Evolutionary conservation across 2,888 invertebrate genomes (phyloP), one percentile per base, ranked within the genome.

Genomic region (Philereme vetulata): DNA sequence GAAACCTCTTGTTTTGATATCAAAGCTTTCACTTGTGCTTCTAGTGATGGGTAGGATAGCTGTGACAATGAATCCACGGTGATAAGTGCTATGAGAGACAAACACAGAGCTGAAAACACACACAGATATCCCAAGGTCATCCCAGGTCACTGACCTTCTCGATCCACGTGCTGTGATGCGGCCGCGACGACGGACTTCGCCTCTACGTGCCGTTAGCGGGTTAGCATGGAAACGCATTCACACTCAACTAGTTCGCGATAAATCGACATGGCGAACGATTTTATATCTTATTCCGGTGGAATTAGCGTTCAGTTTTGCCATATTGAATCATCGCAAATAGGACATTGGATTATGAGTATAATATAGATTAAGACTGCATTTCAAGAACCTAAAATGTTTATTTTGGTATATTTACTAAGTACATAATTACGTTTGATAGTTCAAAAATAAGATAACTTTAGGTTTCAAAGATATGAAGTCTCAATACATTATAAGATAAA

Each of bases 111-210:
- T 62, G 69, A 67, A 72, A 67, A 71, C 67, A 72, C 56, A 67
- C 66, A 66, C 49, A 46, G 33, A 38, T 58, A 58, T 60, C 75
- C 74, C 70, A 72, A 75, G 66, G 66, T 56, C 21, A 21, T 21
- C 21, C 21, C 62, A 58, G 73, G 73, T 67, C 76, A 91, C 92
- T 89, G 86, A 97, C 97, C 97, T 97, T 97, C 92, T 96, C 96
- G 83, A 97, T 96, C 97, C 97, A 97, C 76, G 97, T 97, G 93
- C 96, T 91, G 90, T 93, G 89, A 70, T 90, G 85, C 75, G 90
- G 90, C 74, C 91, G 90, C 82, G 90, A 86, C 78, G 89, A 80
- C 70, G 85, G 86, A 72, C 81, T 86, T 80, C 90, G 90, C 87
- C 87, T 88, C 91, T 91, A 90, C 86, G 87, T 86, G 88, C 84